Conservation (phyloP, 1,140 invertebrate genomes). For the Manduca sexta region DNA sequence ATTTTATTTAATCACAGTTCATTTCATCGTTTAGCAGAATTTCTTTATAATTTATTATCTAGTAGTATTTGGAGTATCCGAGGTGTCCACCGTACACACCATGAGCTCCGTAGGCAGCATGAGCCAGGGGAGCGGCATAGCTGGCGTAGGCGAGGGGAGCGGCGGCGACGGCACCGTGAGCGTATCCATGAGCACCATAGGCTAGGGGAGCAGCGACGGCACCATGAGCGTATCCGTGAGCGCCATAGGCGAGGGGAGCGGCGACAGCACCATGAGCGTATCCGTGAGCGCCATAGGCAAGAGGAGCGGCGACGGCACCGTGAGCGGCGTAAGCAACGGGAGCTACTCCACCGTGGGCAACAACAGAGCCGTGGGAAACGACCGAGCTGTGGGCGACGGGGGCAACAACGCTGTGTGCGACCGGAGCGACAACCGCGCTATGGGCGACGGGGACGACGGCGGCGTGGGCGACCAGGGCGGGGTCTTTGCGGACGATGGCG, state of each 20-base stretch:
- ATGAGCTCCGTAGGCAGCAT: conserved; percentile 4
- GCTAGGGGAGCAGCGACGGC: conserved; percentile 15
- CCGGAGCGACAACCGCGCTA: conserved; percentile 23
- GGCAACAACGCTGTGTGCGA: conserved; percentile 21
- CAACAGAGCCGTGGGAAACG: conserved; percentile 26
- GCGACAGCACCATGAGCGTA: conserved; percentile 29
- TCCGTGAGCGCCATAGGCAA: conserved; percentile 22
- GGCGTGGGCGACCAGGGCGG: conserved; percentile 34
- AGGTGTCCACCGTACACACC: conserved; percentile 21
- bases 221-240: conserved; percentile 20
- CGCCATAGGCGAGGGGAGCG: conserved; percentile 27
- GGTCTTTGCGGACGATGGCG: conserved; percentile 54
- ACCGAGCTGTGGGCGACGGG: conserved; percentile 25
- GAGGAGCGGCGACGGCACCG: conserved; percentile 23
- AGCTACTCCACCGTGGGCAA: conserved; percentile 24
- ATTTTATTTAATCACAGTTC: background rate
- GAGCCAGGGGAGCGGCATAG: conserved; percentile 15
- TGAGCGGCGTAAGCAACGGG: conserved; percentile 21
- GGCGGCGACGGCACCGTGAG: conserved; percentile 25
- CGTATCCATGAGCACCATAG: conserved; percentile 24
- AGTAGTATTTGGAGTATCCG: conserved; percentile 24
- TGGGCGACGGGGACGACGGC: conserved; percentile 25
- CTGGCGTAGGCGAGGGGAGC: conserved; percentile 16
- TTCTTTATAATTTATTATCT: conserved; percentile 18
- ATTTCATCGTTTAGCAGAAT: background rate